Conservation (phyloP, 1,140 invertebrate species). For the Eueides isabella region DNA sequence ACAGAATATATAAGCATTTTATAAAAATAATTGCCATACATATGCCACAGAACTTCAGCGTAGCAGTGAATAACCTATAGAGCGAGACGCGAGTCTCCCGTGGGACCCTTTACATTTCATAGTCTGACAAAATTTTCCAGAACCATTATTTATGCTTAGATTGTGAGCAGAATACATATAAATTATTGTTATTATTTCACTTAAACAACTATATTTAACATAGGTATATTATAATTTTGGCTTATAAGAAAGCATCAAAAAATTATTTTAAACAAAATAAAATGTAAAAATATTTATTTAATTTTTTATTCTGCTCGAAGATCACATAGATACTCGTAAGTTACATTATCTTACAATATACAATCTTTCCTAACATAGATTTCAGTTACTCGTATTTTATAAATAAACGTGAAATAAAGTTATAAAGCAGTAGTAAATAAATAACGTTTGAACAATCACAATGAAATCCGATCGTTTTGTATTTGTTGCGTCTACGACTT, state of each 20-base stretch:
- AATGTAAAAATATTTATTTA: no score
- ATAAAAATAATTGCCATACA: slow-evolving; percentile 10
- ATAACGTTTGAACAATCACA: slow-evolving; percentile 14
- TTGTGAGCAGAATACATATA: slow-evolving; percentile 2
- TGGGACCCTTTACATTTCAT: slow-evolving; percentile 12
- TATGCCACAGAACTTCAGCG: neutral
- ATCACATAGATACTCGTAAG: no score
- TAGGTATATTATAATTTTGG: neutral
- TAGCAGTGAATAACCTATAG: slow-evolving; percentile 11
- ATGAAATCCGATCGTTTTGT: slow-evolving; percentile 37
- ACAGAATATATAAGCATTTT: neutral
- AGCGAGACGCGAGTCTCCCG: neutral
- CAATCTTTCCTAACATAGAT: neutral
- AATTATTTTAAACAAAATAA: no score
- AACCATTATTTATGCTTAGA: slow-evolving; percentile 9
- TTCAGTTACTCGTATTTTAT: neutral
- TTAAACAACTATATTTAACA: neutral
- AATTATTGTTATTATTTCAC: neutral
- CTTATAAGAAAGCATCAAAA: neutral
- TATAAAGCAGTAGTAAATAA: slow-evolving; percentile 10
- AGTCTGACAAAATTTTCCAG: slow-evolving; percentile 9
- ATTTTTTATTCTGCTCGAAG: no score
- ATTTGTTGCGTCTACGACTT: slow-evolving; percentile 35
- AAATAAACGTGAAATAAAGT: neutral
- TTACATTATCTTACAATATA: neutral